Evolutionary conservation across 1,140 invertebrate species (phyloP).

Genomic region (Zophobas morio): DNA sequence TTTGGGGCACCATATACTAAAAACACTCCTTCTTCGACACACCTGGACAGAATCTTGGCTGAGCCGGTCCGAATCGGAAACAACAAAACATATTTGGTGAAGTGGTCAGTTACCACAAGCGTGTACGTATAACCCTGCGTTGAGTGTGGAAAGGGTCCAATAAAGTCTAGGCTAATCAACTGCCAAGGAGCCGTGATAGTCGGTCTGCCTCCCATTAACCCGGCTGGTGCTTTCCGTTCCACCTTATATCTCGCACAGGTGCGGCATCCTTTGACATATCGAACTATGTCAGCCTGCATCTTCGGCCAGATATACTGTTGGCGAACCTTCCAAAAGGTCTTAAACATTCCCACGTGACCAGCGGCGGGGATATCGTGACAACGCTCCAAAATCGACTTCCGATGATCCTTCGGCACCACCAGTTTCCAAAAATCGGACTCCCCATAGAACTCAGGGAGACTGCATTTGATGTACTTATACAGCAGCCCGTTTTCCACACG

Average conservation of each 20-base stretch:
- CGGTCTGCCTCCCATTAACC: conserved; percentile 16
- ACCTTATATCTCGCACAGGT: background rate
- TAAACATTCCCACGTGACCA: conserved; percentile 7
- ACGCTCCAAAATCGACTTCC: conserved; percentile 18
- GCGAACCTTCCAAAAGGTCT: conserved; percentile 3
- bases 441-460: conserved; percentile 23
- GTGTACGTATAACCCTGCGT: conserved; percentile 58
- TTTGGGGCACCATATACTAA: conserved; percentile 9
- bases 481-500: conserved; percentile 42
- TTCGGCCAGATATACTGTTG: conserved; percentile 29
- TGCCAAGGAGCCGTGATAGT: conserved; percentile 1
- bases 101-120: conserved; percentile 60
- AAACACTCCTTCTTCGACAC: conserved; percentile 10
- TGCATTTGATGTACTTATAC: conserved; percentile 43
- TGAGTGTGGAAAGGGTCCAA: conserved; percentile 60
- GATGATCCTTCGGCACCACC: conserved; percentile 47
- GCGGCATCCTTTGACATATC: background rate
- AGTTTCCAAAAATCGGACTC: conserved; percentile 50
- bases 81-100: conserved; percentile 50
- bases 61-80: background rate
- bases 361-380: conserved; percentile 39
- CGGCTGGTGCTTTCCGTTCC: background rate
- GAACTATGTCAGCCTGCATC: conserved; percentile 7
- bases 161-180: conserved; percentile 60
- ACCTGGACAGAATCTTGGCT: background rate